phyloP scores from a whole-genome alignment of 1,140 invertebrate species.

The Drosophila ananassae region DNA sequence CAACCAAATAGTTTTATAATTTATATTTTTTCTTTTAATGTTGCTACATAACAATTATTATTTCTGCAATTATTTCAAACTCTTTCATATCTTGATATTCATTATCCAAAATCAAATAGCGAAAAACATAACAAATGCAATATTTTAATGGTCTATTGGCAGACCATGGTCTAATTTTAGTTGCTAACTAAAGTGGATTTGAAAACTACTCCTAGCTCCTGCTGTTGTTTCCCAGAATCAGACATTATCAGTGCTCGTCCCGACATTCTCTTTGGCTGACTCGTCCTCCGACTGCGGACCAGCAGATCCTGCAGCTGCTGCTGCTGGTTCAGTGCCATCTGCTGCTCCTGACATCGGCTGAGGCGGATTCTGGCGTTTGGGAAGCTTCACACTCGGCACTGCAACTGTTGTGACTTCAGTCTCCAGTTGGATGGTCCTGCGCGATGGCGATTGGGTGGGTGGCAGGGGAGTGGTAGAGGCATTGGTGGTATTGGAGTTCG shows the following conservation, averaged over 20 bases:
- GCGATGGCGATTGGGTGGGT: not conserved
- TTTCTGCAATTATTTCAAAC: too few species aligned
- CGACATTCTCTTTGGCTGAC: not conserved
- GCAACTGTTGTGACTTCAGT: not conserved
- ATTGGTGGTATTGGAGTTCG: not conserved
- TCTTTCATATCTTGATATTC: not conserved
- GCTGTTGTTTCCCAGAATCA: not conserved
- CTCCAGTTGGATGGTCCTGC: not conserved
- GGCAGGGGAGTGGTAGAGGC: not conserved
- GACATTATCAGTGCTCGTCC: not conserved
- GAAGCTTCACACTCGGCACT: not conserved
- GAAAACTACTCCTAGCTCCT: too few species aligned
- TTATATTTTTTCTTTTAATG: too few species aligned
- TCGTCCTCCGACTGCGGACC: not conserved
- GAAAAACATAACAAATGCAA: not conserved
- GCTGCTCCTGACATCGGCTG: not conserved
- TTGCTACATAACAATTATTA: too few species aligned
- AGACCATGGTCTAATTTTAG: not conserved
- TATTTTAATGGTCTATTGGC: too few species aligned
- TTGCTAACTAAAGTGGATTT: too few species aligned
- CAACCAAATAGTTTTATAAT: too few species aligned
- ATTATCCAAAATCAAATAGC: not conserved
- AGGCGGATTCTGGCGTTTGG: not conserved
- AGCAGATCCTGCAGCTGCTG: not conserved
- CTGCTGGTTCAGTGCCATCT: not conserved